A percentile compares a stretch with the other conserved stretches of the same genome.
phyloP scores from a whole-genome alignment of 2,888 invertebrate species.

The Agrilus cyanescens region DNA sequence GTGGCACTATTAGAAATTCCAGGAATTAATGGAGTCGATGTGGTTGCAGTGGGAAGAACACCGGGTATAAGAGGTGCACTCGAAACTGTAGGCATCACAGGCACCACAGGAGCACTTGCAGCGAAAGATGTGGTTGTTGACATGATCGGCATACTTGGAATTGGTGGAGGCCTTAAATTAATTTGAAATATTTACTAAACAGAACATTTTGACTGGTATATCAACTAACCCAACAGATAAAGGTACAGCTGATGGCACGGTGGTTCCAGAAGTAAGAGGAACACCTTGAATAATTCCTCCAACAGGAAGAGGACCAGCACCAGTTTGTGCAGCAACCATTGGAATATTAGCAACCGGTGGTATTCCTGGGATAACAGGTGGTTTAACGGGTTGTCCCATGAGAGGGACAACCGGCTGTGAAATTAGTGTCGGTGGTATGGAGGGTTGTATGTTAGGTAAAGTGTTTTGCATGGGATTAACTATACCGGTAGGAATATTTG shows the following conservation, averaged over 20 bases:
- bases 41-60: background rate
- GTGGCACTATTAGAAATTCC: background rate
- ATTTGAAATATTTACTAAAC: too few species aligned
- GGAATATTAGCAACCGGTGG: background rate
- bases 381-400: background rate
- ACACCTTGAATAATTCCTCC: too few species aligned
- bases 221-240: too few species aligned
- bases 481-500: conserved; percentile 18
- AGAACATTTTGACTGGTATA: too few species aligned
- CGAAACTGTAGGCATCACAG: conserved; percentile 1
- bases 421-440: conserved; percentile 2
- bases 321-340: too few species aligned
- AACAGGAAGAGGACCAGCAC: too few species aligned
- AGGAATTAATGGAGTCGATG: conserved; percentile 8
- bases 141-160: conserved; percentile 13
- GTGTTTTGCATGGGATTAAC: conserved; percentile 19
- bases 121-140: conserved; percentile 9
- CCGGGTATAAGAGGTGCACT: conserved; percentile 1
- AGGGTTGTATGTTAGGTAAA: conserved; percentile 7
- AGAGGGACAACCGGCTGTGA: conserved; percentile 6
- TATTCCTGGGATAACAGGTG: background rate
- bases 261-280: too few species aligned
- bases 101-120: background rate
- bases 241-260: too few species aligned
- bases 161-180: background rate